phyloP scores from a whole-genome alignment of 23 tunicate genomes.

The Trididemnum miniatum region DNA sequence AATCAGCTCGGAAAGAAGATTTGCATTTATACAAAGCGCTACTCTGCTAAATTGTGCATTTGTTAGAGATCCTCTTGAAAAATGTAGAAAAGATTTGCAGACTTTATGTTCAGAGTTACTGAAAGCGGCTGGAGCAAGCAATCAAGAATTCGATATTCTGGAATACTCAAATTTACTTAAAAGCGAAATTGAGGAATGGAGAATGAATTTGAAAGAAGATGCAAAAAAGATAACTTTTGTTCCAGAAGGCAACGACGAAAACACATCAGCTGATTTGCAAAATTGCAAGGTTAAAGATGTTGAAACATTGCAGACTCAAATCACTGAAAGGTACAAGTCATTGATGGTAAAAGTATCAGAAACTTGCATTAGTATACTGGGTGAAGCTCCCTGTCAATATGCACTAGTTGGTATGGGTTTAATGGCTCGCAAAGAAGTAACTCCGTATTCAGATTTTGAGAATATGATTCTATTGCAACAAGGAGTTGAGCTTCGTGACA shows the following conservation, averaged over 20 bases:
- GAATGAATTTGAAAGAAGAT: background rate
- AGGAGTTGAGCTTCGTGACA: background rate
- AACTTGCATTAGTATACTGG: background rate
- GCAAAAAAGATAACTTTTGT: no score
- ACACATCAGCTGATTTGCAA: no score
- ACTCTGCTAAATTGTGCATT: slow-evolving; percentile 7
- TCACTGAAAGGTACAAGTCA: background rate
- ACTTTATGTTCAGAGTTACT: background rate
- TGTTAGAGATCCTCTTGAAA: background rate
- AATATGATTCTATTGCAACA: slow-evolving; percentile 39
- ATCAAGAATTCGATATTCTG: background rate
- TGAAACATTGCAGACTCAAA: background rate
- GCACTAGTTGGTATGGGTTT: slow-evolving; percentile 1
- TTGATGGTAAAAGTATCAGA: background rate
- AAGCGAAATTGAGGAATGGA: background rate
- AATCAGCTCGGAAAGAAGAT: background rate
- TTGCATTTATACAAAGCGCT: slow-evolving; percentile 6
- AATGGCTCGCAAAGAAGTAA: slow-evolving; percentile 42
- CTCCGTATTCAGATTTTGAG: slow-evolving; percentile 68
- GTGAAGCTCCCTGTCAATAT: background rate
- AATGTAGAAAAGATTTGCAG: background rate
- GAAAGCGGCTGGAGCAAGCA: background rate
- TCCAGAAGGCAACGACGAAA: background rate
- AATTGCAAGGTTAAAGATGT: background rate
- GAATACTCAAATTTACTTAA: background rate